Evolutionary conservation across 92 coral and sea anemone genomes (phyloP), one percentile per base, ranked within the genome.

Genomic region (Hydrozoanthus gracilis): DNA sequence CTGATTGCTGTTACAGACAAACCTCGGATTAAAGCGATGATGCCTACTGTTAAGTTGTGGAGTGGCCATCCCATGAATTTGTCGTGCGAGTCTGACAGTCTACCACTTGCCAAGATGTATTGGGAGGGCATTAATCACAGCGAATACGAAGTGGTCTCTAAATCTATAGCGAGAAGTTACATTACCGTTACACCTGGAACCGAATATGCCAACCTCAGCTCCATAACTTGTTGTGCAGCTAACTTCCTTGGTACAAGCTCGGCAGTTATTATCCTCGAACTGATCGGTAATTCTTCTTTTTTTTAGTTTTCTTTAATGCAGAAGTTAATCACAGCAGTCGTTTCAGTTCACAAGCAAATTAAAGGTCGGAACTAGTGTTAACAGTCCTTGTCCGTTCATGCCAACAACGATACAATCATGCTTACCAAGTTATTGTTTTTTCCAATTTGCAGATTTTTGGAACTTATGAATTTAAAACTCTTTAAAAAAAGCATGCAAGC

Each of bases 201-300:
- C 35, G 46, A 48, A 49, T 39, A 74, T 5, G 39, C 35, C 51
- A 58, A 74, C 55, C 51, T 74, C 60, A 74, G 7, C 56, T 13
- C 6, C 9, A 48, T 48, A 18, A 35, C 18, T 4, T 74, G 78
- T 58, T 39, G 2, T 49, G 78, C 78, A 74, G 11, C 78, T 9
- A 74, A 74, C 17, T 7, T 74, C 51, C 61, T 74, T 8, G 78
- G 78, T 6, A 47, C 60, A 74, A 48, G 55, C 55, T 74, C 78
- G n/a, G 78, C 78, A n/a, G 9, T 6, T 4, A 58, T 74, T 12
- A 46, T 35, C 7, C 13, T 74, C 17, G 20, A 8, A 18, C 78
- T 20, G 13, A n/a, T 74, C 18, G 78, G 78, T 74, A 74, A 73
- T 27, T 27, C 35, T 27, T 27, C 35, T 27, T 27, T 27, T n/a